phyloP scores from a whole-genome alignment of 2,113 vertebrate genomes.

The Epinephelus cyanopodus region DNA sequence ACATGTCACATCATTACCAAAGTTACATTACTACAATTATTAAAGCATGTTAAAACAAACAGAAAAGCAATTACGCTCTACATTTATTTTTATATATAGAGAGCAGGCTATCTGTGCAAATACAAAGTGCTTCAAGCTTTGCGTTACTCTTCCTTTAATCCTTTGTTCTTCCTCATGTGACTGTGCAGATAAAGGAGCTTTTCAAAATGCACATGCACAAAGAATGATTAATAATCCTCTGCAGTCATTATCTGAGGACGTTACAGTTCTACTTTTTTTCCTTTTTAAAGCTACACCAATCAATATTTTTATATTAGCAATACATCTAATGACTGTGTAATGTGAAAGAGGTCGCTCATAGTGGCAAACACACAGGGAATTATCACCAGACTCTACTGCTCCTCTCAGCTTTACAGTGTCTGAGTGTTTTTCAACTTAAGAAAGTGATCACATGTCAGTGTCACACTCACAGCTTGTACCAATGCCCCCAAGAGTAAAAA shows the following conservation, averaged over 20 bases:
- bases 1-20: background rate
- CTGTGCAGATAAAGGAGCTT: constrained; percentile 1
- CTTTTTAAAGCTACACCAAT: background rate
- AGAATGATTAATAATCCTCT: background rate
- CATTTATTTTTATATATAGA: background rate
- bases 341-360: too few relatives aligned
- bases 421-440: too few relatives aligned
- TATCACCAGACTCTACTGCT: too few relatives aligned
- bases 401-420: too few relatives aligned
- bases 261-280: background rate
- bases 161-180: background rate
- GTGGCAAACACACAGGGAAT: too few relatives aligned
- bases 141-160: background rate
- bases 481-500: background rate
- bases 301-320: too few relatives aligned
- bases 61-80: constrained; percentile 14
- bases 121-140: constrained; percentile 2
- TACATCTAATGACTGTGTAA: too few relatives aligned
- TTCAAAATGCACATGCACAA: background rate
- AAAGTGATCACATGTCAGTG: too few relatives aligned
- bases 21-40: constrained; percentile 3
- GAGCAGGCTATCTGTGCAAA: background rate
- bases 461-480: background rate
- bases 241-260: background rate
- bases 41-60: background rate